A percentile compares a stretch with the other conserved stretches of the same genome.
Conservation (phyloP, 2,888 invertebrate species). For the Scaptomyza reducta region DNA sequence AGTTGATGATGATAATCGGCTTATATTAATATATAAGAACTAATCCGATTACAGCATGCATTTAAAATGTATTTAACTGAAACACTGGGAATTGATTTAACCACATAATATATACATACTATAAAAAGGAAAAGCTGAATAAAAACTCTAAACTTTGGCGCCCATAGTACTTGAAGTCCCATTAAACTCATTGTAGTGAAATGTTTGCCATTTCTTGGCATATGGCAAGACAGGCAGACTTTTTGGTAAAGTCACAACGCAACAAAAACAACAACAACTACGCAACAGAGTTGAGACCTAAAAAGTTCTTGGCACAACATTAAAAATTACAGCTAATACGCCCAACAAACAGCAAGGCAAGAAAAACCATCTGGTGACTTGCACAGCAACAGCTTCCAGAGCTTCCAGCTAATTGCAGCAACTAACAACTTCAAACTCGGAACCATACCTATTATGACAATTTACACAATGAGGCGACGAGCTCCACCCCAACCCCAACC, state of each 20-base stretch:
- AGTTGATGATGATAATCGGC: constrained; percentile 37
- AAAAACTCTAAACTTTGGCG: neutral
- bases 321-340: constrained; percentile 23
- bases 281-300: constrained; percentile 34
- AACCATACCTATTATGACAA: constrained; percentile 64
- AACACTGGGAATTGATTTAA: neutral
- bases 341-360: constrained; percentile 45
- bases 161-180: constrained; percentile 37
- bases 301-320: constrained; percentile 18
- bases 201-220: constrained; percentile 19
- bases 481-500: neutral
- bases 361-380: constrained; percentile 33
- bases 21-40: constrained; percentile 30
- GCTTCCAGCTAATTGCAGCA: constrained; percentile 55
- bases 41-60: constrained; percentile 49
- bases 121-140: neutral
- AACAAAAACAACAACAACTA: constrained; percentile 21
- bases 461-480: constrained; percentile 45
- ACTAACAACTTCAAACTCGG: constrained; percentile 25
- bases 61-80: constrained; percentile 10
- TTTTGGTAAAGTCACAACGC: constrained; percentile 8
- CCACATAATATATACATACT: neutral
- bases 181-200: constrained; percentile 20
- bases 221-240: constrained; percentile 4
- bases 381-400: constrained; percentile 32